These are phyloP conservation scores for Tor tambroides DNA, from an alignment of 2,113 vertebrate genomes.

Conservation along the genomic window DNA sequence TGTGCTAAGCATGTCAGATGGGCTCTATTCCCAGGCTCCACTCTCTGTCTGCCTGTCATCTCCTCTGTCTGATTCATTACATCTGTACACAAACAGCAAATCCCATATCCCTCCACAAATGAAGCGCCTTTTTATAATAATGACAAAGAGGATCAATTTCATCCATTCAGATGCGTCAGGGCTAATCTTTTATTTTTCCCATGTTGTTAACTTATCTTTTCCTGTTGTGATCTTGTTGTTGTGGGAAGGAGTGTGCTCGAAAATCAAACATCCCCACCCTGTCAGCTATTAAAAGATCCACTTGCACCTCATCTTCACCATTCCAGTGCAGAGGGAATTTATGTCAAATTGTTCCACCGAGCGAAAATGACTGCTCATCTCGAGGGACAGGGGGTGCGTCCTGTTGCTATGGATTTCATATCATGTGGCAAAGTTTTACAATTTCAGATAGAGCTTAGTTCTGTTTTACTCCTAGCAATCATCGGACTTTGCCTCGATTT, in stretches of 20 bases:
- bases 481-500: background rate
- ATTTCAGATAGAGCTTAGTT: constrained; percentile 7
- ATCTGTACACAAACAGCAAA: constrained; percentile 33
- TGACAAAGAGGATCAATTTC: background rate
- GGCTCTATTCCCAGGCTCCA: constrained; percentile 44
- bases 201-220: constrained; percentile 4
- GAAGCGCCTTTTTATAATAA: background rate
- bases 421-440: constrained; percentile 33
- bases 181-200: constrained; percentile 8
- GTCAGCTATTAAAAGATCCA: constrained; percentile 55
- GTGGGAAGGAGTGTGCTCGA: background rate
- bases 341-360: constrained; percentile 50
- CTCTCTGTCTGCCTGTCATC: constrained; percentile 32
- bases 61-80: constrained; percentile 37
- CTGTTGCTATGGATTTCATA: constrained; percentile 51
- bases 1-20: constrained; percentile 50
- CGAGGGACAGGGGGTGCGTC: constrained; percentile 41
- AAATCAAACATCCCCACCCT: constrained; percentile 31
- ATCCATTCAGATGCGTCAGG: constrained; percentile 20
- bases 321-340: constrained; percentile 52
- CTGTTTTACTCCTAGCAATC: constrained; percentile 29
- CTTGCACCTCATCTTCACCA: constrained; percentile 33
- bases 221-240: constrained; percentile 29
- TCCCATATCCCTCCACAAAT: background rate
- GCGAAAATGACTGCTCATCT: constrained; percentile 54